These are phyloP conservation scores for Aphis craccivora DNA, from an alignment of 1,140 invertebrate species.

Conservation along the genomic window DNA sequence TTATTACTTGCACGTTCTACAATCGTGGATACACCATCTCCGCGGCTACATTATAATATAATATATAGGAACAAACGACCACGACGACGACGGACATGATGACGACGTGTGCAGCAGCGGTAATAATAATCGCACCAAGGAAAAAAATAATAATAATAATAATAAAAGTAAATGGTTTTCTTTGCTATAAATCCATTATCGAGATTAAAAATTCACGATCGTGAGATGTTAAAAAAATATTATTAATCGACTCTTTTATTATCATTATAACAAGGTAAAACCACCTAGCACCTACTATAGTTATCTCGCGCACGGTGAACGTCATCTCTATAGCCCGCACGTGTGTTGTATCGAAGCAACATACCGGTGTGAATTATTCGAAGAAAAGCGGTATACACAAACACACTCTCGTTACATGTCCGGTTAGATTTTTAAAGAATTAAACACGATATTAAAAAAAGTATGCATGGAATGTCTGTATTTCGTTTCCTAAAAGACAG, in stretches of 20 bases:
- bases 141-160: neutral
- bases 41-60: neutral
- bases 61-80: neutral
- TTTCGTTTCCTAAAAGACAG: neutral
- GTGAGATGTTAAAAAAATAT: slow-evolving; percentile 14
- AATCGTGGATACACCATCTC: neutral
- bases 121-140: neutral
- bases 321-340: slow-evolving; percentile 5
- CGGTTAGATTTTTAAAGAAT: neutral
- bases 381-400: neutral
- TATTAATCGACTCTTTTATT: slow-evolving; percentile 37
- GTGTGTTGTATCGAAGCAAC: neutral
- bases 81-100: neutral
- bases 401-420: neutral
- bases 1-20: slow-evolving; percentile 40
- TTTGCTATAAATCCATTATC: slow-evolving; percentile 42
- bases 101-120: neutral
- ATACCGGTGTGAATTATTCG: slow-evolving; percentile 32
- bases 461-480: neutral
- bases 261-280: slow-evolving; percentile 48
- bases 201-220: slow-evolving; percentile 56
- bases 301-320: slow-evolving; percentile 56
- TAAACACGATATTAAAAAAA: neutral
- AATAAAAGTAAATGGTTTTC: slow-evolving; percentile 4
- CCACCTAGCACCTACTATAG: slow-evolving; percentile 43